Base-by-base conservation (phyloP, 2,888 invertebrate species). In the Drosophila anomelani region DNA sequence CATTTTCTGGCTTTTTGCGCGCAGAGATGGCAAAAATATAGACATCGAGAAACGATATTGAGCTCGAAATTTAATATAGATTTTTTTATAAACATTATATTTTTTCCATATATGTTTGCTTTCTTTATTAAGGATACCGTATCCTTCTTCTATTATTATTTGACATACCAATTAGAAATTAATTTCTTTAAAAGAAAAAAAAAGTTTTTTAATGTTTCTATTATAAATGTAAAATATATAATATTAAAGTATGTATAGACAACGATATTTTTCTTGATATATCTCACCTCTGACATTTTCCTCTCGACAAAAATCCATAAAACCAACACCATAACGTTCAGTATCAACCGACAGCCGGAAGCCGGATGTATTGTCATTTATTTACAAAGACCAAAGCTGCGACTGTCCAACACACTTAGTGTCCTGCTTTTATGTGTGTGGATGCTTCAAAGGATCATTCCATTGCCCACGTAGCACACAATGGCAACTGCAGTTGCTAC, bases 341-440 rank as follows among this genome's bases (percentile, higher is more conserved):
- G 49, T 17, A 38, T 43, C 49, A 26, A 59, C 23, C 38, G 57
- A 51, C 68, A 57, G 15, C 44, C 67, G 76, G 73, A 63, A 73
- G 56, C 62, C 73, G 77, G 76, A 77, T 76, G 73, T 68, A 64
- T 64, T 73, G 73, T 63, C 77, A 68, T 72, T 76, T 77, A 76
- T 77, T 76, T 69, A 74, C 77, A 76, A 75, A 41, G 75, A 44
- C 62, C 9, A 55, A 69, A 68, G 58, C 69, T 53, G 44, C 59
- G 34, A 57, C 59, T 74, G 68, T 64, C 64, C 75, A 39, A 53
- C 75, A 64, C 75, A 75, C 63, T 75, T 70, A 72, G 53, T 62
- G 41, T 63, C 20, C 46, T 26, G 56, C 75, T 57, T 58, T 57
- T 75, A 44, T 63, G 70, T 36, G 55, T 70, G 41, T 70, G 63